phyloP scores from a whole-genome alignment of 2,888 invertebrate genomes.

The Xestia ashworthii region DNA sequence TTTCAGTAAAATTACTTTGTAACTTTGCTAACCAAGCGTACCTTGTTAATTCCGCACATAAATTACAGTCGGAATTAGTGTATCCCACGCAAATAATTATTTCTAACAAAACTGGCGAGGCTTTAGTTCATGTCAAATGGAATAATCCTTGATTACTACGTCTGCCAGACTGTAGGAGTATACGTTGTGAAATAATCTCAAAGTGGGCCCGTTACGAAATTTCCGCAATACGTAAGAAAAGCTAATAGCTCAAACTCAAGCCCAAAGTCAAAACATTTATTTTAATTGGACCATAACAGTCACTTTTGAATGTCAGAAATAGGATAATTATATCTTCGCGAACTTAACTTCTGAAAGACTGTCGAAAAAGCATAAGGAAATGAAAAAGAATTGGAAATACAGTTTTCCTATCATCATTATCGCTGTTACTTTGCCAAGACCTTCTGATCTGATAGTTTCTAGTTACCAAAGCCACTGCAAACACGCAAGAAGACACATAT shows the following conservation, averaged over 20 bases:
- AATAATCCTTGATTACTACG: constrained; percentile 58
- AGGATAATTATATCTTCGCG: neutral
- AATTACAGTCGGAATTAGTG: constrained; percentile 53
- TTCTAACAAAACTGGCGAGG: constrained; percentile 34
- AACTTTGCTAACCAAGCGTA: constrained; percentile 33
- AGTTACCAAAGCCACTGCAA: neutral
- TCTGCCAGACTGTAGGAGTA: constrained; percentile 11
- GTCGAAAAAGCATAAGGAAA: neutral
- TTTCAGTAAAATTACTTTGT: constrained; percentile 41
- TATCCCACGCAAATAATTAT: constrained; percentile 50
- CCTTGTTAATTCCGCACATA: constrained; percentile 43
- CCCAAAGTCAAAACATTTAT: no score
- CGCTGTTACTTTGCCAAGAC: neutral
- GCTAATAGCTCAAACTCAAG: neutral
- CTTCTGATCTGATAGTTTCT: neutral
- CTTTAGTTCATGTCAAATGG: constrained; percentile 42
- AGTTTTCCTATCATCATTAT: neutral
- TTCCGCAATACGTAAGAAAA: neutral
- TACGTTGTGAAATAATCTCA: constrained; percentile 6
- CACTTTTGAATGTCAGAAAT: no score
- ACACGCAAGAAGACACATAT: neutral
- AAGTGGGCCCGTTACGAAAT: neutral
- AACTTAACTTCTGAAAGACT: neutral
- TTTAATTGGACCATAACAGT: no score
- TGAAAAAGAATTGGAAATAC: no score